These are phyloP conservation scores for Mirounga angustirostris DNA, from an alignment of 2,113 vertebrate genomes.

Conservation along the genomic window DNA sequence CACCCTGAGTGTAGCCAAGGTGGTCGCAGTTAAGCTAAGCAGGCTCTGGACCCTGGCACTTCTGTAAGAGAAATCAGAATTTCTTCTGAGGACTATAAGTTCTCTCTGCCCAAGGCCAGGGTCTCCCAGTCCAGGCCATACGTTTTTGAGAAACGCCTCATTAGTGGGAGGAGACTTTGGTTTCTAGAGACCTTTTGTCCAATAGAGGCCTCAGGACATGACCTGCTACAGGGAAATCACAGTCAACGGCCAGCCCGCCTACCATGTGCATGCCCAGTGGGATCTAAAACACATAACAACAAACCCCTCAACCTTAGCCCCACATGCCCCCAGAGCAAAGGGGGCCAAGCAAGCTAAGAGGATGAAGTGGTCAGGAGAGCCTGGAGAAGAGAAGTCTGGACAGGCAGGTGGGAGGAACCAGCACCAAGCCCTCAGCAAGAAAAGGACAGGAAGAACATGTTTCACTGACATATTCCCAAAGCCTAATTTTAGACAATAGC, in stretches of 20 bases:
- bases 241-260: neutral
- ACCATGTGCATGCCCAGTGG: neutral
- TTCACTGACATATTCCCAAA: conserved; percentile 63
- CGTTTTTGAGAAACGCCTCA: neutral
- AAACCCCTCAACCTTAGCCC: neutral
- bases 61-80: neutral
- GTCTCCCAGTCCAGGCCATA: neutral
- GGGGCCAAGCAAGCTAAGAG: neutral
- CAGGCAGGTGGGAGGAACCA: neutral
- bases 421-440: neutral
- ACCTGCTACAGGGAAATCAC: neutral
- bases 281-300: neutral
- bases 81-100: neutral
- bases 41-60: neutral
- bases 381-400: neutral
- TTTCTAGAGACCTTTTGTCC: neutral
- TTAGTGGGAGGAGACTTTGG: neutral
- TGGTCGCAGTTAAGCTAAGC: neutral
- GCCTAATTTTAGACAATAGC: conserved; percentile 73
- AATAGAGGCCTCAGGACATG: neutral
- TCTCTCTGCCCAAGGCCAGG: neutral
- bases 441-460: conserved; percentile 51
- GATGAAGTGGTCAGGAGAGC: neutral
- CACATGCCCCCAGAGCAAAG: neutral
- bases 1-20: neutral